Evolutionary conservation across 2,113 vertebrate species (phyloP).

Genomic region (Brachypteracias leptosomus): DNA sequence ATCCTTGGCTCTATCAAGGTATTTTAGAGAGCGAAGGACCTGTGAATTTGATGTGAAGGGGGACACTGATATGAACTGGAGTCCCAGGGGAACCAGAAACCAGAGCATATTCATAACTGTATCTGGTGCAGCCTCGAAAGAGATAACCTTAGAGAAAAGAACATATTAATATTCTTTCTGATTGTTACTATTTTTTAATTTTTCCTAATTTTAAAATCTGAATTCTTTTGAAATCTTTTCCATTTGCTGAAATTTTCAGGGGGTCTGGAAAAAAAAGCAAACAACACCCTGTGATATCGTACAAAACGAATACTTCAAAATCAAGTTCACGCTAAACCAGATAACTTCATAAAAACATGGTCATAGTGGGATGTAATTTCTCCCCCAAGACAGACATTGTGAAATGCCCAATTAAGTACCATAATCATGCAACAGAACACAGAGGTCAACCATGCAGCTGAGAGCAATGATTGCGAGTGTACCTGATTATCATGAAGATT

Average conservation of each 20-base stretch:
- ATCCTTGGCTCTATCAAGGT: slow-evolving; percentile 10
- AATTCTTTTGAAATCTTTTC: slow-evolving; percentile 83
- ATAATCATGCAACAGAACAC: slow-evolving; percentile 57
- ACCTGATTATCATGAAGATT: slow-evolving; percentile 83
- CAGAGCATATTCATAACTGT: slow-evolving; percentile 37
- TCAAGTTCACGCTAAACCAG: slow-evolving; percentile 49
- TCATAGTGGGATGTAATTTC: background rate
- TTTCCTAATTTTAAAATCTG: slow-evolving; percentile 62
- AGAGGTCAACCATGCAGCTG: slow-evolving; percentile 63
- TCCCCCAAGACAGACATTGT: slow-evolving; percentile 10
- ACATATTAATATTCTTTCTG: slow-evolving; percentile 66
- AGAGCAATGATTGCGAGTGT: slow-evolving; percentile 23
- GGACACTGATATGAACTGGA: slow-evolving; percentile 51
- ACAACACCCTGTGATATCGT: slow-evolving; percentile 75
- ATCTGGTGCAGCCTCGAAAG: slow-evolving; percentile 71
- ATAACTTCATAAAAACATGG: background rate
- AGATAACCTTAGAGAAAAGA: slow-evolving; percentile 71
- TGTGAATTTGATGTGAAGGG: slow-evolving; percentile 52
- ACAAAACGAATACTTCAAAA: slow-evolving; percentile 46
- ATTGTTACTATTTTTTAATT: slow-evolving; percentile 18
- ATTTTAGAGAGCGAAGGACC: background rate
- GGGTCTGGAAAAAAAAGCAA: slow-evolving; percentile 83
- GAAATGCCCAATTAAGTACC: slow-evolving; percentile 1
- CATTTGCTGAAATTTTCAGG: slow-evolving; percentile 81
- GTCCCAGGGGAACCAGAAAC: slow-evolving; percentile 62